Conservation (phyloP, 2,797 vertebrate species). For the Lagorchestes hirsutus region DNA sequence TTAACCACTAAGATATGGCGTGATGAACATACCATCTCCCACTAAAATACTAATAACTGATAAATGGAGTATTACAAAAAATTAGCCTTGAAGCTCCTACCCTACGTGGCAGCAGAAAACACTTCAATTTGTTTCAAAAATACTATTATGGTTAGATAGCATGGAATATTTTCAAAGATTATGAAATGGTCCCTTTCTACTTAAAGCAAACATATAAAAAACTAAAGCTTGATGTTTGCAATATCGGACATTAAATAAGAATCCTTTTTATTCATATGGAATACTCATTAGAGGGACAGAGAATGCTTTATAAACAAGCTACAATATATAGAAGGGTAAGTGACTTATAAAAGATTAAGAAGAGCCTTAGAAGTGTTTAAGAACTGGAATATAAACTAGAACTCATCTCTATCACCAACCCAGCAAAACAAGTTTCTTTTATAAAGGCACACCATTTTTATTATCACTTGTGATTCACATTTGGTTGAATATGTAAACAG, state of each 20-base stretch:
- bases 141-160: constrained; percentile 47
- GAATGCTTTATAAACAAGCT: background rate
- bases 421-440: background rate
- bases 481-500: constrained; percentile 47
- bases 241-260: background rate
- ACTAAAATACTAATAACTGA: constrained; percentile 28
- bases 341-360: background rate
- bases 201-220: constrained; percentile 42
- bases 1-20: constrained; percentile 17
- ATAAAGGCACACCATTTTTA: background rate
- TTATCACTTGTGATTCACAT: constrained; percentile 47
- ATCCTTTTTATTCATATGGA: background rate
- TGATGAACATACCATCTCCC: background rate
- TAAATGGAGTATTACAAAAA: constrained; percentile 36
- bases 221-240: background rate
- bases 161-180: constrained; percentile 46
- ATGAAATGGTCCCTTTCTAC: constrained; percentile 36
- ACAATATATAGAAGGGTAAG: constrained; percentile 27
- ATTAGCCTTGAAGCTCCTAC: constrained; percentile 32
- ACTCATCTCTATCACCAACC: background rate
- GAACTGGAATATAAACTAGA: background rate
- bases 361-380: background rate
- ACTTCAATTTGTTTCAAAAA: constrained; percentile 35
- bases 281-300: background rate
- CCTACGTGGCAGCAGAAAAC: background rate